Conservation (phyloP, 2,888 invertebrate genomes). For the Drosophila demipolita region DNA sequence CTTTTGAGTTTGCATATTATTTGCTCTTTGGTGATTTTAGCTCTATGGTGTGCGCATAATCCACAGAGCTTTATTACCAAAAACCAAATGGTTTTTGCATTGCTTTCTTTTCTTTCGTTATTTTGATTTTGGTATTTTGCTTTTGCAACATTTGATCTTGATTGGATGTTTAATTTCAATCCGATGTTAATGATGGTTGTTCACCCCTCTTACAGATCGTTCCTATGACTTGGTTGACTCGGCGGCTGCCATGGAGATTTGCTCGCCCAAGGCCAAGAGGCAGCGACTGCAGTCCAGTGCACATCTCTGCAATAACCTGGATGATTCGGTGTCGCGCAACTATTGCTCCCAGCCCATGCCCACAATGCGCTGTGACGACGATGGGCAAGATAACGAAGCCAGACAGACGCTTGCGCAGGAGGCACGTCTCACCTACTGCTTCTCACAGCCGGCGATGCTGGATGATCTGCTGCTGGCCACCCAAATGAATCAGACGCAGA, state of each 20-base stretch:
- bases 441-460: conserved; percentile 94
- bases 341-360: conserved; percentile 85
- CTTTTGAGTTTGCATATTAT: conserved; percentile 84
- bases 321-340: conserved; percentile 84
- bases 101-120: conserved; percentile 44
- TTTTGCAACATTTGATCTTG: neutral
- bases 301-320: conserved; percentile 74
- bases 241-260: conserved; percentile 79
- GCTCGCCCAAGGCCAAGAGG: conserved; percentile 84
- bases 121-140: conserved; percentile 28
- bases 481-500: conserved; percentile 87
- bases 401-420: conserved; percentile 74
- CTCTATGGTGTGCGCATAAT: conserved; percentile 87
- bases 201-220: conserved; percentile 72
- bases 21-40: conserved; percentile 91
- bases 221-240: conserved; percentile 83
- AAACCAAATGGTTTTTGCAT: conserved; percentile 86
- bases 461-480: conserved; percentile 92
- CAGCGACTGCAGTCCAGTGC: conserved; percentile 83
- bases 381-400: conserved; percentile 47
- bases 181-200: neutral
- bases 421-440: conserved; percentile 88
- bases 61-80: conserved; percentile 92
- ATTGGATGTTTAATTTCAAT: neutral
- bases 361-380: conserved; percentile 66